Percentiles rank a stretch among this genome's conserved stretches.
phyloP scores from a whole-genome alignment of 2,888 invertebrate genomes.

The Thera obeliscata region DNA sequence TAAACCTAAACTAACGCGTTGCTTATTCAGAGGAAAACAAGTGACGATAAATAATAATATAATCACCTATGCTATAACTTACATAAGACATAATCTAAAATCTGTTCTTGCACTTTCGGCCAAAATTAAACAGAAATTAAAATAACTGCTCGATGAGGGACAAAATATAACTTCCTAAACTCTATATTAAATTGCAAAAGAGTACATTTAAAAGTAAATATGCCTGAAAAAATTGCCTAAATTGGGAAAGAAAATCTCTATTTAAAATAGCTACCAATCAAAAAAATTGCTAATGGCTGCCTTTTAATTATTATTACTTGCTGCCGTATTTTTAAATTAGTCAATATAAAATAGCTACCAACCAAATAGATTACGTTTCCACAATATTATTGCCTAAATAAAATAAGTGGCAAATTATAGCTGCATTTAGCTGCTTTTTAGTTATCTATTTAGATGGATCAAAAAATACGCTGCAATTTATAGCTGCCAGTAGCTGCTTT shows the following conservation, averaged over 20 bases:
- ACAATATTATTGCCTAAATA: no score
- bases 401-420: no score
- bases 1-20: no score
- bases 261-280: neutral
- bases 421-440: no score
- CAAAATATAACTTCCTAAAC: neutral
- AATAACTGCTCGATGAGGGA: conserved; percentile 10
- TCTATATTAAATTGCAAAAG: no score
- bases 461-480: neutral
- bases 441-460: no score
- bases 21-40: no score
- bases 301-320: neutral
- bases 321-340: neutral
- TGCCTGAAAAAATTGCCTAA: no score
- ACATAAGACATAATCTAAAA: conserved; percentile 8
- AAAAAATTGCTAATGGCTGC: neutral
- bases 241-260: no score
- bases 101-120: conserved; percentile 55
- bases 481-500: conserved; percentile 1
- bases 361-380: neutral
- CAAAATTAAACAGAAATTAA: conserved; percentile 33
- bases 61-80: neutral
- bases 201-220: no score
- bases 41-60: no score
- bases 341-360: neutral